A percentile compares a stretch with the other conserved stretches of the same genome.
Evolutionary conservation across 2,797 vertebrate genomes (phyloP).

Genomic region (Falco columbarius): DNA sequence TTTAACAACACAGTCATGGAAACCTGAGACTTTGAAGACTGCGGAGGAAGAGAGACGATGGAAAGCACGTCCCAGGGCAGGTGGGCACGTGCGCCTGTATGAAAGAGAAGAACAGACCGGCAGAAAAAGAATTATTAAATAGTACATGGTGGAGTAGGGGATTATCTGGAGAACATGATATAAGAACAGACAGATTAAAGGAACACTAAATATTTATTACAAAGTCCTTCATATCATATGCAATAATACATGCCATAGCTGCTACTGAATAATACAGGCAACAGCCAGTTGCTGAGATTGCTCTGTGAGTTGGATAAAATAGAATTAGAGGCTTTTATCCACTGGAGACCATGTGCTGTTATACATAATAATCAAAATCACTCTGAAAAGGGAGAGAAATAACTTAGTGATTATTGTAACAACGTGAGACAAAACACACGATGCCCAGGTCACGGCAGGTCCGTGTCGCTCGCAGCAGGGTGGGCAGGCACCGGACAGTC

Average conservation of each 20-base stretch:
- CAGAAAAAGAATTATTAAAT: constrained; percentile 40
- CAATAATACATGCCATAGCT: constrained; percentile 24
- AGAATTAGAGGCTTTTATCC: constrained; percentile 66
- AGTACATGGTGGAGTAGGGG: constrained; percentile 2
- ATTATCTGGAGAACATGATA: constrained; percentile 50
- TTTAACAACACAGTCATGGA: not conserved
- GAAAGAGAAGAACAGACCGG: not conserved
- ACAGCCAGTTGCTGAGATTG: constrained; percentile 31
- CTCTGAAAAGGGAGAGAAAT: constrained; percentile 40
- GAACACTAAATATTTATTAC: constrained; percentile 53
- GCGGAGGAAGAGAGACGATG: not conserved
- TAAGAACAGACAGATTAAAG: constrained; percentile 57
- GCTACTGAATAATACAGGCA: constrained; percentile 55
- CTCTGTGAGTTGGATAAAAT: constrained; percentile 66
- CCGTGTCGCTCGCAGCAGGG: not conserved
- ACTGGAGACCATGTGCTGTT: not conserved
- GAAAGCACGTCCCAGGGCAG: not conserved
- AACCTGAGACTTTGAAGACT: not conserved
- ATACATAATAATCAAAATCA: constrained; percentile 61
- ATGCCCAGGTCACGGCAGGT: not conserved
- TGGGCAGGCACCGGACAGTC: not conserved
- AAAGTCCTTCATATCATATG: not conserved
- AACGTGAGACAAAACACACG: not conserved
- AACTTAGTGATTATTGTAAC: not conserved
- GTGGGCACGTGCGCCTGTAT: accelerated